Evolutionary conservation across 2,113 vertebrate genomes (phyloP).

Genomic region (Eolophus roseicapilla): DNA sequence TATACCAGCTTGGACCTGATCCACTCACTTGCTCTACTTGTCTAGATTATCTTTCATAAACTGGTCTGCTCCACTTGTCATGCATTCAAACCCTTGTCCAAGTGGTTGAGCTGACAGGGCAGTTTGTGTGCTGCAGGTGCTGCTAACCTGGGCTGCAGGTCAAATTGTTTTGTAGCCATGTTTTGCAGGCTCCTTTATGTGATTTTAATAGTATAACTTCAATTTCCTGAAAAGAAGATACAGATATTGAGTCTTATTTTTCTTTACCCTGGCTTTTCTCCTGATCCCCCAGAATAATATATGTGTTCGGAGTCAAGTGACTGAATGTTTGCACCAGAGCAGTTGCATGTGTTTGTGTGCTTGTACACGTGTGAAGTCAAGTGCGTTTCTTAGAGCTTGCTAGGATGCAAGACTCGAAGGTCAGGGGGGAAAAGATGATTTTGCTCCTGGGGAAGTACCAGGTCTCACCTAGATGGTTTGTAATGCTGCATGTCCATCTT

Average conservation of each 20-base stretch:
- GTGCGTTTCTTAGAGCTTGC: neutral
- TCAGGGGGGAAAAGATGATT: neutral
- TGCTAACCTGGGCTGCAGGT: neutral
- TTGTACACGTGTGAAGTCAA: neutral
- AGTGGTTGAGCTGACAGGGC: neutral
- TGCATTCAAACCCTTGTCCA: neutral
- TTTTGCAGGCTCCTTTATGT: neutral
- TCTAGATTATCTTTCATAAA: neutral
- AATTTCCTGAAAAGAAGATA: neutral
- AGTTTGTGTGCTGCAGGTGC: neutral
- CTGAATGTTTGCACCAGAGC: neutral
- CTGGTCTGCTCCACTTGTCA: fast-evolving
- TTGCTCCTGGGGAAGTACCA: neutral
- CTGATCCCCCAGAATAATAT: neutral
- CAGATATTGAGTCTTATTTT: neutral
- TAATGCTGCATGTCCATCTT: neutral
- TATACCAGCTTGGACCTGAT: neutral
- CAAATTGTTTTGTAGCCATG: neutral
- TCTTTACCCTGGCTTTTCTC: neutral
- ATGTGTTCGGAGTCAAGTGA: neutral
- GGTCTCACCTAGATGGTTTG: neutral
- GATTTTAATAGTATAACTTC: neutral
- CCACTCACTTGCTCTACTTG: neutral
- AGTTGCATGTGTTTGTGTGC: neutral
- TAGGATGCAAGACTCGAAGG: neutral